Conservation (phyloP, 92 coral and sea anemone species). For the Parazoanthus darwini region DNA sequence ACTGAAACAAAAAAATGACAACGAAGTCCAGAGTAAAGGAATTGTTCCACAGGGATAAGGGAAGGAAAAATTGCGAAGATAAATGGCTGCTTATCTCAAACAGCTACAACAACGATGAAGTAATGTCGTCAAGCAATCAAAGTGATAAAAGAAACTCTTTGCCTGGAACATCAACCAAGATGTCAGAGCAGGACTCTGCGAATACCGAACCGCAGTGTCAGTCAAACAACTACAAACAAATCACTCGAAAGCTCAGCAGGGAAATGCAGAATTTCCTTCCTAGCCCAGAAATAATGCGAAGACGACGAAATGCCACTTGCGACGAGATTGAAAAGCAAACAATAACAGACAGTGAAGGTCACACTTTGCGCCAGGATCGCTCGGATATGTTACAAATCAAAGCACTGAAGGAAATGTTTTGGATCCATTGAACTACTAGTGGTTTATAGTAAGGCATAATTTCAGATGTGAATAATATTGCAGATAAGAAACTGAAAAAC, state of each 20-base stretch:
- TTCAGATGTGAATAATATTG: background rate
- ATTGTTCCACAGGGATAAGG: background rate
- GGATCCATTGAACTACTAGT: background rate
- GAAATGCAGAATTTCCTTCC: slow-evolving; percentile 20
- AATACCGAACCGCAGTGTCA: background rate
- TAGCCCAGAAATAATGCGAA: slow-evolving; percentile 35
- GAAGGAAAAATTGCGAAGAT: background rate
- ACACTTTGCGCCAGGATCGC: slow-evolving; percentile 20
- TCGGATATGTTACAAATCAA: slow-evolving; percentile 20
- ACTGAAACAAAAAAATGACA: background rate
- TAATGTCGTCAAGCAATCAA: background rate
- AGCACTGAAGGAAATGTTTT: slow-evolving; percentile 12
- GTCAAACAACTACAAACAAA: slow-evolving; percentile 7
- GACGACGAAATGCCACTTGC: slow-evolving; percentile 35
- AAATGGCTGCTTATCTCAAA: background rate
- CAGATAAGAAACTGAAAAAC: too few relatives aligned
- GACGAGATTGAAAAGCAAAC: slow-evolving; percentile 33
- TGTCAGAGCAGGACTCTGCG: background rate
- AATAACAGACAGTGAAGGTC: slow-evolving; percentile 1
- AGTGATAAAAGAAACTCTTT: background rate
- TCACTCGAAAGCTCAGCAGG: slow-evolving; percentile 17
- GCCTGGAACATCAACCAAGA: background rate
- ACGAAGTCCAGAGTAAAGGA: background rate
- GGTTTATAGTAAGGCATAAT: background rate
- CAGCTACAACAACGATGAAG: background rate